Conservation (phyloP, 1,140 invertebrate species). For the Platyura marginata region DNA sequence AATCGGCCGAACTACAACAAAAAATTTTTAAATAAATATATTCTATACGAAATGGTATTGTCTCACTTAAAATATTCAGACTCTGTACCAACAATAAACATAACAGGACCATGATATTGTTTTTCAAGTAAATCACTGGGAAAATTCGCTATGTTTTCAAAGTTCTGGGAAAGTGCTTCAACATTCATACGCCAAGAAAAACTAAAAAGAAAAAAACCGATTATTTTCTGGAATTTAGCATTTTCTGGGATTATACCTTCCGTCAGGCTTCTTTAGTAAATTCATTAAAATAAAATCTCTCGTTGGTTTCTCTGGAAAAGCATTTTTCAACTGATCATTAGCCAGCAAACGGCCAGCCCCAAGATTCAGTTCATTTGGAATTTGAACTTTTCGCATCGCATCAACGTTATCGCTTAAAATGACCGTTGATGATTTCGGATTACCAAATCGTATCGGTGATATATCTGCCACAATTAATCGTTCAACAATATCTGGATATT, state of each 20-base stretch:
- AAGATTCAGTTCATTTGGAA: conserved; percentile 37
- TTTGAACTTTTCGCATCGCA: conserved; percentile 37
- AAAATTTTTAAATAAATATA: background rate
- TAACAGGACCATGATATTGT: conserved; percentile 43
- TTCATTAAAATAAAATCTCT: conserved; percentile 32
- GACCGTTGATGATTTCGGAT: conserved; percentile 35
- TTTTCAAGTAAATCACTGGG: conserved; percentile 26
- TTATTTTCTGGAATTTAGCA: conserved; percentile 1
- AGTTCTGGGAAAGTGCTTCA: conserved; percentile 41
- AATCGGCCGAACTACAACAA: conserved; percentile 36
- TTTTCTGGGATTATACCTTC: conserved; percentile 8
- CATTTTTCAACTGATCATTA: conserved; percentile 29
- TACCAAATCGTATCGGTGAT: conserved; percentile 48
- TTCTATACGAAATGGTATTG: background rate
- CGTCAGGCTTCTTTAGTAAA: conserved; percentile 14
- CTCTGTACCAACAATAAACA: conserved; percentile 64
- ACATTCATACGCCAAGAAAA: conserved; percentile 30
- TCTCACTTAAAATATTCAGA: conserved; percentile 61
- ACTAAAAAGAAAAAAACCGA: conserved; percentile 6
- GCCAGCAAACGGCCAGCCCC: conserved; percentile 41
- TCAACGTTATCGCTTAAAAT: conserved; percentile 43
- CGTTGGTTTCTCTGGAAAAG: conserved; percentile 25
- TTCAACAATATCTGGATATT: conserved; percentile 52
- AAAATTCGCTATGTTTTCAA: conserved; percentile 44
- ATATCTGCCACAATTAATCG: conserved; percentile 72